phyloP scores from a whole-genome alignment of 1,140 invertebrate genomes.

The Chelonus insularis region DNA sequence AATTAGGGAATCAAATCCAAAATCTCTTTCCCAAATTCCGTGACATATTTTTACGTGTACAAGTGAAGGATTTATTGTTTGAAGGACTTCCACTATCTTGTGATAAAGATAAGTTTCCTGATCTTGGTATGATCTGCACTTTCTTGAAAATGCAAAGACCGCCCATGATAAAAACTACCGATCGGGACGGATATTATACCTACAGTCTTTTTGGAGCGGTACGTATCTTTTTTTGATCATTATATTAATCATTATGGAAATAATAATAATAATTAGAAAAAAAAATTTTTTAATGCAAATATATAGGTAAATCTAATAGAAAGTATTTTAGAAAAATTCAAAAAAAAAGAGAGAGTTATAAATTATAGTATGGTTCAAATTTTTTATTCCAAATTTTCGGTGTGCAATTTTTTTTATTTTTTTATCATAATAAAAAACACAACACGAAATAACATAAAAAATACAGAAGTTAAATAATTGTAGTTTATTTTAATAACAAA shows the following conservation, averaged over 20 bases:
- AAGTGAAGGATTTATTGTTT: conserved; percentile 34
- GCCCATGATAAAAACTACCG: conserved; percentile 25
- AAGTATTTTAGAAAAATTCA: too few relatives aligned
- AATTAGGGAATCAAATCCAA: conserved; percentile 30
- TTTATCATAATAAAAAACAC: too few relatives aligned
- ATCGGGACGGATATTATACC: conserved; percentile 23
- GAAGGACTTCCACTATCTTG: conserved; percentile 35
- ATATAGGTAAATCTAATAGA: too few relatives aligned
- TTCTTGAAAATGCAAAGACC: conserved; percentile 26
- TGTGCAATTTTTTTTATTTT: conserved; percentile 1
- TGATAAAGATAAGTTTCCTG: conserved; percentile 26
- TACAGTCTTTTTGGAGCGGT: conserved; percentile 39
- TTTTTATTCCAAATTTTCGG: too few relatives aligned
- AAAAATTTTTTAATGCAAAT: too few relatives aligned
- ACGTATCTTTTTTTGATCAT: conserved; percentile 7
- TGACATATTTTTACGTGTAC: conserved; percentile 32
- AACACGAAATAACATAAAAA: too few relatives aligned
- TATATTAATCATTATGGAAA: too few relatives aligned
- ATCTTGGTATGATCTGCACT: conserved; percentile 32
- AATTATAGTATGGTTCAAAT: too few relatives aligned
- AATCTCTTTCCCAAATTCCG: conserved; percentile 32
- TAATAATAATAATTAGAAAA: too few relatives aligned
- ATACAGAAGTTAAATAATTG: too few relatives aligned
- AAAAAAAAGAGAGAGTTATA: too few relatives aligned
- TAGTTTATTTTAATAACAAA: too few relatives aligned